Percentiles rank a stretch among this genome's conserved stretches.
phyloP scores from a whole-genome alignment of 2,888 invertebrate genomes.

The Drosophila anomelani region DNA sequence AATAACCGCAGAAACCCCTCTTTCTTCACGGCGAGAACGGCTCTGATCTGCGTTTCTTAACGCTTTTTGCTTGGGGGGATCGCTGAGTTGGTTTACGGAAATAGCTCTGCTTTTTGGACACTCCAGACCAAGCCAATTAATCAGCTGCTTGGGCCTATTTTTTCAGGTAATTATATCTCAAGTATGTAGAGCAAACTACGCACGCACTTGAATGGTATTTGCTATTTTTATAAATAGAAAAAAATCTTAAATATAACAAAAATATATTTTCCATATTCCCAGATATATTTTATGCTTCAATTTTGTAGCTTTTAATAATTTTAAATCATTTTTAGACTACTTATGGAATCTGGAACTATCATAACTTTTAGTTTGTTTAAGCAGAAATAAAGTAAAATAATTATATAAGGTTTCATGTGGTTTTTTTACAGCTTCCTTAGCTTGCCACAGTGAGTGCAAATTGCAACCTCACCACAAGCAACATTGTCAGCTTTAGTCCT shows the following conservation, averaged over 20 bases:
- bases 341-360: not conserved
- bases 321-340: no score
- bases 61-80: not conserved
- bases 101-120: constrained; percentile 25
- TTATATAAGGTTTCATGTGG: not conserved
- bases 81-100: constrained; percentile 41
- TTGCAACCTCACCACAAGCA: not conserved
- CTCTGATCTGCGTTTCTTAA: constrained; percentile 7
- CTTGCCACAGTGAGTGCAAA: not conserved
- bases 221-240: not conserved
- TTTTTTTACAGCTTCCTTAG: constrained; percentile 2
- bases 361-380: not conserved
- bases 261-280: not conserved
- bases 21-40: not conserved
- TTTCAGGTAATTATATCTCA: constrained; percentile 22
- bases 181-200: constrained; percentile 2
- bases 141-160: constrained; percentile 19
- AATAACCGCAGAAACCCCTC: not conserved
- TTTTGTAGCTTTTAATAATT: not conserved
- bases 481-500: constrained; percentile 6
- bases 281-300: not conserved
- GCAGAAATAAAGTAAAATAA: not conserved
- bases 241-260: not conserved
- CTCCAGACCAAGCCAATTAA: constrained; percentile 33
- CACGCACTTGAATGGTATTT: not conserved